Evolutionary conservation across 2,113 vertebrate species (phyloP), one percentile per base, ranked within the genome.

Genomic region (Eudorcas thomsonii): DNA sequence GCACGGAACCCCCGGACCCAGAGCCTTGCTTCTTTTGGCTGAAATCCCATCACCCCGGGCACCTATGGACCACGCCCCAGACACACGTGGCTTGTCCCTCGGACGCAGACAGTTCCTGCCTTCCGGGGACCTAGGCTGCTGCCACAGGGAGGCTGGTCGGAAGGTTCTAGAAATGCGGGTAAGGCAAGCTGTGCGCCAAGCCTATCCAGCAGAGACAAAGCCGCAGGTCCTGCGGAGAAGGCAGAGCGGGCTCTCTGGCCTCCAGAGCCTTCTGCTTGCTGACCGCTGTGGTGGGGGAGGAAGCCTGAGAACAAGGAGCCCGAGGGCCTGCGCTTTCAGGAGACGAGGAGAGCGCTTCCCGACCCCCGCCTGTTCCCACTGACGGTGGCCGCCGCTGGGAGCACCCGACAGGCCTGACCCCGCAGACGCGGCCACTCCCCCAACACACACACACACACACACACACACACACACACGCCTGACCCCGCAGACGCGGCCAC

Each of bases 291-390:
- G 28, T 17, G n/a, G 25, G 28, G 50, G 7, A 4, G 57, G 71
- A 33, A 59, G 36, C 33, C n/a, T 30, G 15, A 59, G 78, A 93
- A 48, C 1, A 33, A 4, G 7, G 11, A 93, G 81, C 33, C 86
- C 0, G 2, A 10, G 12, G 12, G 50, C 48, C 33, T 33, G 7
- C n/a, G 11, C 48, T 84, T 23, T 13, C 16, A 7, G 74, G 87
- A 57, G 81, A n/a, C 0, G 0, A 8, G 28, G 17, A 14, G 26
- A 36, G 4, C 2, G 5, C 7, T 5, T 28, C 12, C 52, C 7
- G 0, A 33, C 8, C 45, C 23, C 2, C 15, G 28, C 3, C 14
- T 14, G 23, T 43, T 13, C 7, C 0, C 7, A 2, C 1, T 30
- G 45, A 36, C 26, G n/a, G 25, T 5, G 55, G 36, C 62, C 25